Base-by-base conservation (phyloP, 23 tunicate species). In the Clavelina lepadiformis region DNA sequence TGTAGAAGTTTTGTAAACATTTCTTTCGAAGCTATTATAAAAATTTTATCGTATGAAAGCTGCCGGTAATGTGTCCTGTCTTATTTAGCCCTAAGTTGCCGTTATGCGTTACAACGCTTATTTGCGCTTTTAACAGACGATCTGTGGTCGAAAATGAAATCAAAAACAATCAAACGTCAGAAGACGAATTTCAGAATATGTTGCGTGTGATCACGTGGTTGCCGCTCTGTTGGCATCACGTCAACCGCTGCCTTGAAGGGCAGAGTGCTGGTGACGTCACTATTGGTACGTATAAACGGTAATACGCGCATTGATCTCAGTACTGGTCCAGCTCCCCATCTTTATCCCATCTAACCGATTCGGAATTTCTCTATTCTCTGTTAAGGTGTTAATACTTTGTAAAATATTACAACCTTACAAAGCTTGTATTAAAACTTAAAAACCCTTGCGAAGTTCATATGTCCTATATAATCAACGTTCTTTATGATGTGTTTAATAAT, bases 191-290 rank as follows among this genome's bases (percentile, higher is more conserved):
- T 49, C 61, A 77, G 33, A 86, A 78, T 54, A 71, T 72, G 38
- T 51, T 70, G 37, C 77, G 95, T 15, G 72, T 86, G 18, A 62
- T 86, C 50, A 75, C 82, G 55, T 86, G 95, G 95, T 44, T 86
- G 31, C 95, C 95, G 28, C 75, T 86, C 51, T 86, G 95, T 58
- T 86, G 95, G 95, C 95, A 86, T 53, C 95, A 78, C 20, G 70
- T 86, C 30, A 86, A 86, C 65, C 35, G 95, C 35, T 73, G 82
- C 57, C 69, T 86, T n/a, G 85, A 78, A 44, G 21, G 47, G 3
- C 73, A 78, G 15, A 41, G 70, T 51, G 63, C 77, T 19, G 31
- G 28, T 1, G 79, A 72, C 21, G 85, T 83, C 46, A 71, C 80
- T 18, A 72, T 86, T 31, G 95, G 93, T 84, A 61, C 31, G 67